Evolutionary conservation across 2,888 invertebrate genomes (phyloP), one percentile per base, ranked within the genome.

Genomic region (Pristionchus maxplancki): DNA sequence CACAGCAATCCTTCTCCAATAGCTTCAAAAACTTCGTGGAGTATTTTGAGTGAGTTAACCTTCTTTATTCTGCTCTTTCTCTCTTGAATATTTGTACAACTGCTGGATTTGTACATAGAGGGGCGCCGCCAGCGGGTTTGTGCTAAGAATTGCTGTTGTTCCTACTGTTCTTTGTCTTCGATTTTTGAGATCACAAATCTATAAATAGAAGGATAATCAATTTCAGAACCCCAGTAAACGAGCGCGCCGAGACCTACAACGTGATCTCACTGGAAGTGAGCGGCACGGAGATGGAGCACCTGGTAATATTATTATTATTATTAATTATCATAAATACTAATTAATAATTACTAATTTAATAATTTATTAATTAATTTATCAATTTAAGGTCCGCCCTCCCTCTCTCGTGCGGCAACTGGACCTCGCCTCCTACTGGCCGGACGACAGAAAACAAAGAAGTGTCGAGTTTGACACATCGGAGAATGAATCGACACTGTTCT

Each of bases 201-300:
- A n/a, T n/a, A n/a, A n/a, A n/a, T n/a, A 64, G 58, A 58, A 28
- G 64, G 28, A 9, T 64, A 28, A 8, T 48, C 48, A 9, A 20
- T 71, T 37, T 17, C 24, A 71, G 71, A 89, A 90, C 89, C 2
- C 90, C 90, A 9, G 37, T 40, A 24, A 89, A 89, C 0, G 93
- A 95, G 13, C 90, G 95, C 58, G 94, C 95, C 37, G 93, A 94
- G 5, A 93, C 96, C 17, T 96, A 98, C 88, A 99, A 99, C 95
- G 98, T 99, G 86, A 98, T 99, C 93, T 98, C 98, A 34, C 95
- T 99, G 92, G 99, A 99, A 95, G 99, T 98, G 95, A 98, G 98
- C 11, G 50, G 50, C 11, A 84, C 84, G 1, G 78, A 87, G 20
- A 40, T 91, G 81, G 90, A 85, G 17, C 82, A 92, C 11, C n/a